These are phyloP conservation scores for Drosophila aff. DNA, from an alignment of 1,140 invertebrate genomes.

Conservation along the genomic window DNA sequence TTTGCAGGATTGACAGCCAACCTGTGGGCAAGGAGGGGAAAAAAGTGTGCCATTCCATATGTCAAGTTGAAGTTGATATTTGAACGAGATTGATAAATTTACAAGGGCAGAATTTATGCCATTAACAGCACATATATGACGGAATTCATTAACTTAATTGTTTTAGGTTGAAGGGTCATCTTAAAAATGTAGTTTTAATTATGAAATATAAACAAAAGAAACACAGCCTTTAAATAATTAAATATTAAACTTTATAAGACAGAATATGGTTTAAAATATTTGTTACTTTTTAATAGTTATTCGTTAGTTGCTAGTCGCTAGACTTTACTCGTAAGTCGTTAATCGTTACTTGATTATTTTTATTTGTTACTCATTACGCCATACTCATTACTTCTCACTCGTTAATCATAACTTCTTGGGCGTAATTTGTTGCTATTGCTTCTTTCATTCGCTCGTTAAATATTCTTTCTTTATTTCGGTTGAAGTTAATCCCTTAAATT, in stretches of 20 bases:
- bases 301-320: too few species aligned
- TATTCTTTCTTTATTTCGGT: too few species aligned
- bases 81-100: slow-evolving; percentile 9
- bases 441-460: too few species aligned
- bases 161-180: not conserved
- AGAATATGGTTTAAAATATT: not conserved
- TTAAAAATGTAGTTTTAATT: not conserved
- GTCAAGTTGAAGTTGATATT: slow-evolving; percentile 17
- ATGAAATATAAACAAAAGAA: not conserved
- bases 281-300: not conserved
- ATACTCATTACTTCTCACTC: not conserved
- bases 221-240: not conserved
- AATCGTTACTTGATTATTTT: too few species aligned
- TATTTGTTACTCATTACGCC: too few species aligned
- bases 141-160: not conserved
- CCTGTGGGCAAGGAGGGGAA: slow-evolving; percentile 6
- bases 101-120: slow-evolving; percentile 4
- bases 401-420: not conserved
- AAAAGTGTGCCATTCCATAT: slow-evolving; percentile 23
- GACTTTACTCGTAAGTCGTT: too few species aligned
- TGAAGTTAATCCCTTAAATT: too few species aligned
- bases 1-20: slow-evolving; percentile 14
- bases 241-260: not conserved
- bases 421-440: too few species aligned
- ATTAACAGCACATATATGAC: slow-evolving; percentile 1